Percentiles rank a stretch among this genome's conserved stretches.
Conservation (phyloP, 2,113 vertebrate genomes). For the Cardinalis cardinalis region DNA sequence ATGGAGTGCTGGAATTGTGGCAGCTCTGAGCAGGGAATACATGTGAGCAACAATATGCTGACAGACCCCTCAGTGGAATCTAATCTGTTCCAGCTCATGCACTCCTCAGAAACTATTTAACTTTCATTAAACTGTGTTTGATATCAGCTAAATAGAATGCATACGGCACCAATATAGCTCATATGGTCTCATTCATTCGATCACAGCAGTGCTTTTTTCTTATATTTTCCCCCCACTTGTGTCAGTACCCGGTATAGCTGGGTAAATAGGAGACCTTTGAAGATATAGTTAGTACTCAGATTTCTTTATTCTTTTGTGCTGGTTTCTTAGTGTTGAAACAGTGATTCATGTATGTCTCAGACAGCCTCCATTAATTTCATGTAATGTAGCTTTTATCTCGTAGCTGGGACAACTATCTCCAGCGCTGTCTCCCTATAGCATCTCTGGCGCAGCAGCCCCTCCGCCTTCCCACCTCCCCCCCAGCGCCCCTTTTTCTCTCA, state of each 20-base stretch:
- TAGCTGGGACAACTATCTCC: constrained; percentile 86
- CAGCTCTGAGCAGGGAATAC: constrained; percentile 83
- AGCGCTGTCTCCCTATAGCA: constrained; percentile 71
- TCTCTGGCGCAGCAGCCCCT: constrained; percentile 34
- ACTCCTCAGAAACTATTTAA: constrained; percentile 91
- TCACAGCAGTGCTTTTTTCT: constrained; percentile 80
- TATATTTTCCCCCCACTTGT: constrained; percentile 78
- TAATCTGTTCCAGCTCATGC: constrained; percentile 90
- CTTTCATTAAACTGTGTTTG: constrained; percentile 94
- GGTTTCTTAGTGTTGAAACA: constrained; percentile 86
- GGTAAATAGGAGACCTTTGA: constrained; percentile 92
- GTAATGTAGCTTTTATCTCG: constrained; percentile 97
- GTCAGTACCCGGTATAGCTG: constrained; percentile 81
- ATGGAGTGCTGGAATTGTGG: constrained; percentile 86
- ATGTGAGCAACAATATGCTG: constrained; percentile 86
- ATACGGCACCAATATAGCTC: constrained; percentile 86
- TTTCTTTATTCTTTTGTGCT: constrained; percentile 91
- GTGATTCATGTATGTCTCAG: constrained; percentile 95
- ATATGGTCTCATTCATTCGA: constrained; percentile 87
- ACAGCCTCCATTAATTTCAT: constrained; percentile 96
- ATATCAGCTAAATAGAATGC: constrained; percentile 90
- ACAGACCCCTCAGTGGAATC: constrained; percentile 89
- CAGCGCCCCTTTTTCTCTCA: constrained; percentile 26
- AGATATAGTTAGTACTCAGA: constrained; percentile 89
- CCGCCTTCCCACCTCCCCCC: background rate